Evolutionary conservation across 2,888 invertebrate genomes (phyloP).

Genomic region (Scelioninae gen. 1): DNA sequence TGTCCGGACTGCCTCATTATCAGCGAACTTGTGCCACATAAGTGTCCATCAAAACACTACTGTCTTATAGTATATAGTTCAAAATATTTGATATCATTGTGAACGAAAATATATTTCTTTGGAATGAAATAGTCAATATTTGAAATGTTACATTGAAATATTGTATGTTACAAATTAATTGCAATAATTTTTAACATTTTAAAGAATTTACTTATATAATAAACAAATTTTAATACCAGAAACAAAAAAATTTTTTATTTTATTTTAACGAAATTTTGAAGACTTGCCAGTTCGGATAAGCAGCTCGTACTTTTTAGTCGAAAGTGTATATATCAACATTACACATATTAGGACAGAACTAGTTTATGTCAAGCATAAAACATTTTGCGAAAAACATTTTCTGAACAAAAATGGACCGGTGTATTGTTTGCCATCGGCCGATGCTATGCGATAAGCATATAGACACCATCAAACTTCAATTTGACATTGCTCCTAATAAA

Average conservation of each 20-base stretch:
- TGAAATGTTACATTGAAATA: background rate
- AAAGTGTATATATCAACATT: too few relatives aligned
- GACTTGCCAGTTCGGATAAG: too few relatives aligned
- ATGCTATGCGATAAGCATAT: constrained; percentile 7
- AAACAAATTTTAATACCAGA: too few relatives aligned
- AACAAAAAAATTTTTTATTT: too few relatives aligned
- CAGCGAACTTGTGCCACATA: constrained; percentile 31
- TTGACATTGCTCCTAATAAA: constrained; percentile 46
- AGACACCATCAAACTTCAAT: constrained; percentile 30
- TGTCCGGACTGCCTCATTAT: constrained; percentile 42
- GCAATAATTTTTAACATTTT: too few relatives aligned
- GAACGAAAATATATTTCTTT: background rate
- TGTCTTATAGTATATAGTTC: background rate
- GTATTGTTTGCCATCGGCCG: background rate
- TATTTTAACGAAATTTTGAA: too few relatives aligned
- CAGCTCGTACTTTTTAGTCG: too few relatives aligned
- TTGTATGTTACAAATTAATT: too few relatives aligned
- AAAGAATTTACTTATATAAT: too few relatives aligned
- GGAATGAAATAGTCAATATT: background rate
- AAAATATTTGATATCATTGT: background rate
- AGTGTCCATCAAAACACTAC: constrained; percentile 39
- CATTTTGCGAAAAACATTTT: too few relatives aligned
- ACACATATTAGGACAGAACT: too few relatives aligned
- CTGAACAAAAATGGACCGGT: background rate
- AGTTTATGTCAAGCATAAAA: too few relatives aligned